Conservation (phyloP, 1,140 invertebrate species). For the Drosophila micromelanica region DNA sequence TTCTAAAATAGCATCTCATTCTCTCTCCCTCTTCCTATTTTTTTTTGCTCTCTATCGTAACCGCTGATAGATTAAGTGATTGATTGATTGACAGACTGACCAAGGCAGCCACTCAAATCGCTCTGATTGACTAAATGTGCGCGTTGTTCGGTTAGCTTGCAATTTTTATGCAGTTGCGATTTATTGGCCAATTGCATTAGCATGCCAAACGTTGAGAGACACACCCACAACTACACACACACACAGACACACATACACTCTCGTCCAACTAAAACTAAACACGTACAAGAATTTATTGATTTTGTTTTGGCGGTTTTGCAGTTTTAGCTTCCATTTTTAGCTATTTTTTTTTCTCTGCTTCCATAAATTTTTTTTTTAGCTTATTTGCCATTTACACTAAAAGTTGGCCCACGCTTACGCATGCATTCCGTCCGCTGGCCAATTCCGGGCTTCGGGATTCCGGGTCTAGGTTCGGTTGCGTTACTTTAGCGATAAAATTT, state of each 20-base stretch:
- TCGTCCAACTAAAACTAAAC: constrained; percentile 1
- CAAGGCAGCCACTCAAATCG: constrained; percentile 51
- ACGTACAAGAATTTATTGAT: constrained; percentile 63
- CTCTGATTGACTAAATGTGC: constrained; percentile 51
- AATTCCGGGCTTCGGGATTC: constrained; percentile 1
- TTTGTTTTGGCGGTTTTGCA: constrained; percentile 63
- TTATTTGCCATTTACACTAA: constrained; percentile 46
- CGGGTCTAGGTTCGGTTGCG: constrained; percentile 17
- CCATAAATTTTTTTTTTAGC: constrained; percentile 18
- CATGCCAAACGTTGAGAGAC: constrained; percentile 36
- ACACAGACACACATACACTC: neutral
- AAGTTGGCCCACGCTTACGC: constrained; percentile 14
- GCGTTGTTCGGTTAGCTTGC: constrained; percentile 32
- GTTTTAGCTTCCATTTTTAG: constrained; percentile 35
- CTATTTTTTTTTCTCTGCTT: constrained; percentile 7
- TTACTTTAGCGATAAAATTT: constrained; percentile 65
- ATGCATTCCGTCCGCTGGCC: constrained; percentile 2
- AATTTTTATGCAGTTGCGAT: constrained; percentile 62
- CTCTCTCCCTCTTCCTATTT: no score
- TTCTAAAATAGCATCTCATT: no score
- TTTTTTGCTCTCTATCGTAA: neutral
- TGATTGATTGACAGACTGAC: constrained; percentile 57
- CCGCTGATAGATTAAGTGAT: constrained; percentile 28
- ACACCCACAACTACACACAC: constrained; percentile 1
- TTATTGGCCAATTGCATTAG: constrained; percentile 77